phyloP scores from a whole-genome alignment of 2,888 invertebrate species.

The Hesperia comma region DNA sequence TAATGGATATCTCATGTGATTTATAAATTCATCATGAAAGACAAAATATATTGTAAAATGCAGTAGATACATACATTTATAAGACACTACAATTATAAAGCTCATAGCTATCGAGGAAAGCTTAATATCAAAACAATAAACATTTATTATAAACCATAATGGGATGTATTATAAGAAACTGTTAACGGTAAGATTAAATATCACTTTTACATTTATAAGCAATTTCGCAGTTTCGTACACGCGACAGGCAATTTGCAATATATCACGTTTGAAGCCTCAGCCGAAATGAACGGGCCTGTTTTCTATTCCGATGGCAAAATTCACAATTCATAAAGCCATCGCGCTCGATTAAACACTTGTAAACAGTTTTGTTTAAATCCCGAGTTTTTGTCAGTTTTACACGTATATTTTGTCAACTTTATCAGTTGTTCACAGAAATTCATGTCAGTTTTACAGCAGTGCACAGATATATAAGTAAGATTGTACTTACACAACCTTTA shows the following conservation, averaged over 20 bases:
- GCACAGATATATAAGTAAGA: too few relatives aligned
- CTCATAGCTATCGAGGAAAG: too few relatives aligned
- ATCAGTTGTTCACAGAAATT: too few relatives aligned
- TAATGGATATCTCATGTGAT: too few relatives aligned
- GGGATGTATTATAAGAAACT: neutral
- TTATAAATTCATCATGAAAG: too few relatives aligned
- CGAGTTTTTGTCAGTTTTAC: neutral
- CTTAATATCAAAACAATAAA: too few relatives aligned
- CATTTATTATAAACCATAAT: too few relatives aligned
- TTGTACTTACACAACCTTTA: too few relatives aligned
- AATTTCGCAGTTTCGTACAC: constrained; percentile 20
- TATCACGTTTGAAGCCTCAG: constrained; percentile 29
- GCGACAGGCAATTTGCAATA: constrained; percentile 35
- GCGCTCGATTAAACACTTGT: neutral
- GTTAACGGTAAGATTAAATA: constrained; percentile 19
- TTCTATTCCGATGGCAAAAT: constrained; percentile 24
- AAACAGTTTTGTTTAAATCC: neutral
- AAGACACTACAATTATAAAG: too few relatives aligned
- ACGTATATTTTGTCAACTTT: neutral
- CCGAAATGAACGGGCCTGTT: constrained; percentile 12
- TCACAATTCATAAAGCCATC: constrained; percentile 15
- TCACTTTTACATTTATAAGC: constrained; percentile 16
- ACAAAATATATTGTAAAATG: too few relatives aligned
- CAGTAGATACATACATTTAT: too few relatives aligned
- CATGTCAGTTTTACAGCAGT: too few relatives aligned